A percentile compares a stretch with the other conserved stretches of the same genome.
Evolutionary conservation across 2,113 vertebrate species (phyloP).

Genomic region (Brienomyrus longianalis): DNA sequence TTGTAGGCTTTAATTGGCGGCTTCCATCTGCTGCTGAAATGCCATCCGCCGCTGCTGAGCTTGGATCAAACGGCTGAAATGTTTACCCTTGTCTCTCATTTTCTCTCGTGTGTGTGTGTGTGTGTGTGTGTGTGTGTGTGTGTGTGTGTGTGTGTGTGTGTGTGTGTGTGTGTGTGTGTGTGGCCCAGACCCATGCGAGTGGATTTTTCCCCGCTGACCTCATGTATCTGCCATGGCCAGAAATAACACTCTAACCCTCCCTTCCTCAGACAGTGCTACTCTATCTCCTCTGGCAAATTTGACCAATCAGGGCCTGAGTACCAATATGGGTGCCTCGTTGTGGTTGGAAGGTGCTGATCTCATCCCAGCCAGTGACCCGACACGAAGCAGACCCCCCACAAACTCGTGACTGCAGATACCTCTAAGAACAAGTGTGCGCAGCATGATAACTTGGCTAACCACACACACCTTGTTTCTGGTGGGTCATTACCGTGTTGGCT

Average conservation of each 20-base stretch:
- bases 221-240: conserved; percentile 53
- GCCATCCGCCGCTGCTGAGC: not conserved
- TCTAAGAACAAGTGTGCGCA: not conserved
- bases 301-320: conserved; percentile 9
- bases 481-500: not conserved
- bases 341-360: not conserved
- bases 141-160: not conserved
- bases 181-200: conserved; percentile 46
- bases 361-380: not conserved
- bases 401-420: not conserved
- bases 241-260: conserved; percentile 45
- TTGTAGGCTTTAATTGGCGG: not conserved
- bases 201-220: conserved; percentile 61
- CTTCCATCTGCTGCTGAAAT: not conserved
- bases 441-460: not conserved
- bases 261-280: conserved; percentile 47
- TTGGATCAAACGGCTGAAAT: not conserved
- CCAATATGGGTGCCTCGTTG: not conserved
- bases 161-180: conserved; percentile 22
- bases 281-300: conserved; percentile 20
- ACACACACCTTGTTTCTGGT: not conserved
- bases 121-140: not conserved
- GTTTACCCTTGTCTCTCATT: not conserved
- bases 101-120: not conserved
- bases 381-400: not conserved